phyloP scores from a whole-genome alignment of 1,140 invertebrate species.

The Drosophila yakuba region DNA sequence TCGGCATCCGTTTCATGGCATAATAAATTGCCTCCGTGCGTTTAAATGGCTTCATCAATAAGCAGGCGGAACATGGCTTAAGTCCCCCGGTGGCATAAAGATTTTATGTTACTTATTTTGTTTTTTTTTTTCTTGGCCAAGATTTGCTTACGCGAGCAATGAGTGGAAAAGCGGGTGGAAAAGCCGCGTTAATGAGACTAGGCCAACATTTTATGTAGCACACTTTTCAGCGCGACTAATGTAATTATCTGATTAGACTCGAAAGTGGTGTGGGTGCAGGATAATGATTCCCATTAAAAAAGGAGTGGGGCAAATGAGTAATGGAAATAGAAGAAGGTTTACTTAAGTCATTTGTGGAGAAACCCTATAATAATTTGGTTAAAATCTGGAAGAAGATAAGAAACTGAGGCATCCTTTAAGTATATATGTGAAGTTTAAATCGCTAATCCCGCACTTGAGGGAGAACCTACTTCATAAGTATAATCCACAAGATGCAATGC shows the following conservation, averaged over 20 bases:
- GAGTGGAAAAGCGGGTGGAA: constrained; percentile 2
- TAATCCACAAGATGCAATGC: constrained; percentile 28
- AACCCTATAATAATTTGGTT: not conserved
- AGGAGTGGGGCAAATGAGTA: not conserved
- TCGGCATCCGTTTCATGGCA: constrained; percentile 69
- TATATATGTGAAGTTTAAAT: not conserved
- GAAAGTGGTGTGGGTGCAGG: not conserved
- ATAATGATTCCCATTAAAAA: not conserved
- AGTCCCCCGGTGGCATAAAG: constrained; percentile 57
- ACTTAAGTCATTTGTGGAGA: not conserved
- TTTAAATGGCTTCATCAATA: constrained; percentile 73
- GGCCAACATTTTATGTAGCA: constrained; percentile 38
- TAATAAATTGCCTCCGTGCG: constrained; percentile 67
- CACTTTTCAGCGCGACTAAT: constrained; percentile 52
- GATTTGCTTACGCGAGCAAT: constrained; percentile 37
- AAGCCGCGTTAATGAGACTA: constrained; percentile 62
- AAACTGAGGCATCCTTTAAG: not conserved
- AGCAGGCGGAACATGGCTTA: constrained; percentile 26
- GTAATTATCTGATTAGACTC: constrained; percentile 55
- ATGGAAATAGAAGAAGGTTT: not conserved
- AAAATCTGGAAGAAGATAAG: too few relatives aligned
- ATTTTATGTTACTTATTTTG: constrained; percentile 52
- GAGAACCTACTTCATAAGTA: not conserved
- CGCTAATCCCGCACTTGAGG: constrained; percentile 21
- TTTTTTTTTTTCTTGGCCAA: constrained; percentile 16